phyloP scores from a whole-genome alignment of 2,888 invertebrate genomes.

The Orgyia antiqua region DNA sequence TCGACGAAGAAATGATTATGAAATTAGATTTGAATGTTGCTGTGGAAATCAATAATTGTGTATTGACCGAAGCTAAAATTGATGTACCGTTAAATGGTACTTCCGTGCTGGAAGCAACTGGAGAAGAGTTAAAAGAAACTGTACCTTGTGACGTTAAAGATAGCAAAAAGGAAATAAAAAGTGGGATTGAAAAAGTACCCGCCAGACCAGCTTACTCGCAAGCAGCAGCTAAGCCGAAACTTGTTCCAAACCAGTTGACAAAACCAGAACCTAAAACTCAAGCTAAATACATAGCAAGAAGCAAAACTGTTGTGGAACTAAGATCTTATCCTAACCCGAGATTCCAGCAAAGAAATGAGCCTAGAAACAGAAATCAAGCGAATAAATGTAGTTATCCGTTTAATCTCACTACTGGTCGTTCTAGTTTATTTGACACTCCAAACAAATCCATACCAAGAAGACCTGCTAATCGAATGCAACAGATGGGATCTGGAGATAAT shows the following conservation, averaged over 20 bases:
- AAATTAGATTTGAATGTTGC: not conserved
- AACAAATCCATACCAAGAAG: constrained; percentile 36
- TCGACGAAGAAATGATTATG: not conserved
- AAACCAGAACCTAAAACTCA: constrained; percentile 57
- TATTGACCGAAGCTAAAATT: not conserved
- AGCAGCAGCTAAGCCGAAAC: constrained; percentile 72
- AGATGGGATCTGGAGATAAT: constrained; percentile 53
- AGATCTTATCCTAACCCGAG: constrained; percentile 41
- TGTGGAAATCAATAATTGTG: not conserved
- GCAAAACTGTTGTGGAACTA: constrained; percentile 69
- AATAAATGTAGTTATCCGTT: constrained; percentile 73
- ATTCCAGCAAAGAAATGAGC: constrained; percentile 42
- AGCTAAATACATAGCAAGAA: constrained; percentile 46
- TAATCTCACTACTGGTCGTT: constrained; percentile 68
- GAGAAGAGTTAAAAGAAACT: constrained; percentile 10
- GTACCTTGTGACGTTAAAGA: constrained; percentile 37
- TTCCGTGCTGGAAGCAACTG: constrained; percentile 19
- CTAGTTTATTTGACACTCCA: constrained; percentile 59
- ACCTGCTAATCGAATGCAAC: constrained; percentile 32
- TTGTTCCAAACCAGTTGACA: constrained; percentile 19
- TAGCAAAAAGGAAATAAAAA: constrained; percentile 38
- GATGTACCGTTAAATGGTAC: constrained; percentile 7
- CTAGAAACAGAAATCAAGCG: constrained; percentile 48
- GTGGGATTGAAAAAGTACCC: constrained; percentile 35
- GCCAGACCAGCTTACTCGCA: constrained; percentile 68